Conservation (phyloP, 2,888 invertebrate genomes). For the Ormyrus rosae region DNA sequence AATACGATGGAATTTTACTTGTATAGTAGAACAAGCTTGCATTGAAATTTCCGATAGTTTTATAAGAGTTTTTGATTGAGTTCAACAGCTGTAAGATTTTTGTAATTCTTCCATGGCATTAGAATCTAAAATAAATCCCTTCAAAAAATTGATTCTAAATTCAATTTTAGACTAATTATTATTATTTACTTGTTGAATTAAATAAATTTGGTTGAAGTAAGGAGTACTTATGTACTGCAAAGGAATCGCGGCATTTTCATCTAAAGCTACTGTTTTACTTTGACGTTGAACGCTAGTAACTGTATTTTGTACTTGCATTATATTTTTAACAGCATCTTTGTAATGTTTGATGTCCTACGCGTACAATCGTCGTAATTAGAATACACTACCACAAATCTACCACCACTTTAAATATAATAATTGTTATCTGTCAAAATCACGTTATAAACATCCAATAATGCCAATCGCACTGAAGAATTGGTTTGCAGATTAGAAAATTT, state of each 20-base stretch:
- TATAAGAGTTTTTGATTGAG: background rate
- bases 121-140: slow-evolving; percentile 8
- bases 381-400: background rate
- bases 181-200: slow-evolving; percentile 23
- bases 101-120: background rate
- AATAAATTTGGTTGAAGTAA: slow-evolving; percentile 6
- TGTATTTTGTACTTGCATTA: slow-evolving; percentile 27
- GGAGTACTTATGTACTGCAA: background rate
- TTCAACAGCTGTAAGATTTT: slow-evolving; percentile 4
- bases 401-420: background rate
- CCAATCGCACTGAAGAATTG: background rate
- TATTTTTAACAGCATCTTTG: slow-evolving; percentile 18
- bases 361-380: slow-evolving; percentile 3
- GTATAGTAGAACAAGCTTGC: background rate
- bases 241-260: background rate
- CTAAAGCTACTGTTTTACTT: background rate
- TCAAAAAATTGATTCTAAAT: background rate
- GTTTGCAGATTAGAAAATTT: slow-evolving; percentile 9
- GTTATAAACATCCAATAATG: slow-evolving; percentile 30
- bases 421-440: slow-evolving; percentile 4
- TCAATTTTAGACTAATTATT: background rate
- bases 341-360: slow-evolving; percentile 35
- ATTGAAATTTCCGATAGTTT: slow-evolving; percentile 14
- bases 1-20: slow-evolving; percentile 18
- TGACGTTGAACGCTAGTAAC: slow-evolving; percentile 4